Evolutionary conservation across 2,888 invertebrate species (phyloP).

Genomic region (Germaria angustata): DNA sequence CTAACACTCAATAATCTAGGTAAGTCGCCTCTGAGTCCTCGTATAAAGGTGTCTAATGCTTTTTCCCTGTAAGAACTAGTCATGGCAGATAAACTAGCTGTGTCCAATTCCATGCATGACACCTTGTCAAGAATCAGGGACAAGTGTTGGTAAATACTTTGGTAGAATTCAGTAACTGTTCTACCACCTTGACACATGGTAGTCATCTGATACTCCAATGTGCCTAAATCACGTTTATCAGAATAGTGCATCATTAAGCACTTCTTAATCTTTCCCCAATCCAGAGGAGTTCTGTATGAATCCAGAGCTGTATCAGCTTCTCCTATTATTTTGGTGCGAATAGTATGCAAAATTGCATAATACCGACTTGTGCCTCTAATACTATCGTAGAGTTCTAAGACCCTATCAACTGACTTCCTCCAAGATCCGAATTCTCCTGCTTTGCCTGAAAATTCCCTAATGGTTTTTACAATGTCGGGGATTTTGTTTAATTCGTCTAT

Average conservation of each 20-base stretch:
- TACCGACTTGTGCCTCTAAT: neutral
- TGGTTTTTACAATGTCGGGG: neutral
- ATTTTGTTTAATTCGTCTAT: neutral
- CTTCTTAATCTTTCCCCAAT: no score
- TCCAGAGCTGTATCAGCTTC: no score
- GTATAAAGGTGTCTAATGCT: neutral
- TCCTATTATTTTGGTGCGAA: no score
- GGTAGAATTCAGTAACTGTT: no score
- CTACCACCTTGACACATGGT: neutral
- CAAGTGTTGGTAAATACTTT: conserved; percentile 10
- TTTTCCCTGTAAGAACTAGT: conserved; percentile 8
- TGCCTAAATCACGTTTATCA: conserved; percentile 5
- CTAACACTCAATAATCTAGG: neutral
- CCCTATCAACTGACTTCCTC: no score
- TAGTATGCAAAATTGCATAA: neutral
- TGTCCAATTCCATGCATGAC: neutral
- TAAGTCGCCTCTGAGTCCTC: neutral
- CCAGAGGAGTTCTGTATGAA: no score
- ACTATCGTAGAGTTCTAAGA: no score
- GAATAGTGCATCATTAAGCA: no score
- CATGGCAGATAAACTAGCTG: neutral
- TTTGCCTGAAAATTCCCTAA: neutral
- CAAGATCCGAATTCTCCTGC: neutral
- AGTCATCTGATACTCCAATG: conserved; percentile 24
- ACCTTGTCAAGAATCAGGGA: conserved; percentile 13